Percentiles rank a stretch among this genome's conserved stretches.
phyloP scores from a whole-genome alignment of 2,113 vertebrate species.

The Ascaphus truei region DNA sequence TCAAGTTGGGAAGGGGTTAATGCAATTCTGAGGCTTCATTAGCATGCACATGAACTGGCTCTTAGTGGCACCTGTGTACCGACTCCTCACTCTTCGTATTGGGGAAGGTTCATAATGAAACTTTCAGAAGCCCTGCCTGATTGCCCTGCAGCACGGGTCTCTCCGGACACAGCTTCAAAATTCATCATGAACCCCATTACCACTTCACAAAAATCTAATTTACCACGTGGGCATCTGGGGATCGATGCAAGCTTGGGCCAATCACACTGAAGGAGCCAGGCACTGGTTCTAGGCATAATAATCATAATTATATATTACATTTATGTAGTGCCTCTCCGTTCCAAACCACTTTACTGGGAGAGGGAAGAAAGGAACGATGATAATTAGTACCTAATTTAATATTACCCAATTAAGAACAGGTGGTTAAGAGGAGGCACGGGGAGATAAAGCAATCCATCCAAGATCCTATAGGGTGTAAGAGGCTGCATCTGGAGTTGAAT shows the following conservation, averaged over 20 bases:
- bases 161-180: not conserved
- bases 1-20: not conserved
- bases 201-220: constrained; percentile 20
- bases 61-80: no score
- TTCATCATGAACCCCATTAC: constrained; percentile 5
- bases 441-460: no score
- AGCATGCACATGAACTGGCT: not conserved
- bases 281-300: no score
- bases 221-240: constrained; percentile 10
- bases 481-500: no score
- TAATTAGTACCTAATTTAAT: not conserved
- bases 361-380: no score
- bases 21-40: not conserved
- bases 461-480: no score
- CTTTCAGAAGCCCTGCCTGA: not conserved
- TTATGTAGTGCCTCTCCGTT: no score
- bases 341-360: no score
- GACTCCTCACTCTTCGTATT: not conserved
- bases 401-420: not conserved
- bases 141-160: not conserved
- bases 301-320: no score
- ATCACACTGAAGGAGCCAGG: no score
- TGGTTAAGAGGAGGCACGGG: not conserved
- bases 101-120: not conserved
- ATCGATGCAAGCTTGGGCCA: no score